Evolutionary conservation across 2,888 invertebrate species (phyloP).

Genomic region (Standfussiana lucernea): DNA sequence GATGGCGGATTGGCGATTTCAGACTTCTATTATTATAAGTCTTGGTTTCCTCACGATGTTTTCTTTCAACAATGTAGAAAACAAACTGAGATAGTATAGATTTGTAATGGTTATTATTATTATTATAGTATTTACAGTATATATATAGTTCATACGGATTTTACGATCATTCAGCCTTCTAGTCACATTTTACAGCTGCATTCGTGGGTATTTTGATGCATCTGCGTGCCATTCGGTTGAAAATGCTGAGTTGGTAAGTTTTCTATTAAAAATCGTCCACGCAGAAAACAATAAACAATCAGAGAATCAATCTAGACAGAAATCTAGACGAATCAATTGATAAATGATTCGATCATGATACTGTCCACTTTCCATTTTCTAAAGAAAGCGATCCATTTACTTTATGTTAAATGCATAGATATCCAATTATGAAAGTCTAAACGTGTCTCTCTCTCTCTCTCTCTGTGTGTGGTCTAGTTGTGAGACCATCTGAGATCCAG

Average conservation of each 20-base stretch:
- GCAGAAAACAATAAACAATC: slow-evolving; percentile 24
- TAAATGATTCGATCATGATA: slow-evolving; percentile 29
- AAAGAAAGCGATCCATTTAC: slow-evolving; percentile 39
- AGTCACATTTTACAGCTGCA: background rate
- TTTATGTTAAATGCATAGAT: background rate
- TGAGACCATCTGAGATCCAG: background rate
- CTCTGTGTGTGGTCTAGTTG: background rate
- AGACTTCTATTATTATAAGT: too few species aligned
- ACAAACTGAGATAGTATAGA: too few species aligned
- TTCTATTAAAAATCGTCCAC: background rate
- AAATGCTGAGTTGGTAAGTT: background rate
- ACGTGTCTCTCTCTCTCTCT: too few species aligned
- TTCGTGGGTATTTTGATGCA: background rate
- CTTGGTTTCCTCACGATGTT: too few species aligned
- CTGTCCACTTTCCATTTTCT: slow-evolving; percentile 45
- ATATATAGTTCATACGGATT: too few species aligned
- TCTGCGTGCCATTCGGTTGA: background rate
- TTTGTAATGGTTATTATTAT: too few species aligned
- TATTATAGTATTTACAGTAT: too few species aligned
- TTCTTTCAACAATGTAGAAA: too few species aligned
- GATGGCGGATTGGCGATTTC: too few species aligned
- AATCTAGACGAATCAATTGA: slow-evolving; percentile 46
- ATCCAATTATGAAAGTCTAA: background rate
- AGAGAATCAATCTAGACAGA: slow-evolving; percentile 22
- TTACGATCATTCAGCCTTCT: too few species aligned